These are phyloP conservation scores for Tetramorium alpestre DNA, from an alignment of 1,140 invertebrate species.

Conservation along the genomic window DNA sequence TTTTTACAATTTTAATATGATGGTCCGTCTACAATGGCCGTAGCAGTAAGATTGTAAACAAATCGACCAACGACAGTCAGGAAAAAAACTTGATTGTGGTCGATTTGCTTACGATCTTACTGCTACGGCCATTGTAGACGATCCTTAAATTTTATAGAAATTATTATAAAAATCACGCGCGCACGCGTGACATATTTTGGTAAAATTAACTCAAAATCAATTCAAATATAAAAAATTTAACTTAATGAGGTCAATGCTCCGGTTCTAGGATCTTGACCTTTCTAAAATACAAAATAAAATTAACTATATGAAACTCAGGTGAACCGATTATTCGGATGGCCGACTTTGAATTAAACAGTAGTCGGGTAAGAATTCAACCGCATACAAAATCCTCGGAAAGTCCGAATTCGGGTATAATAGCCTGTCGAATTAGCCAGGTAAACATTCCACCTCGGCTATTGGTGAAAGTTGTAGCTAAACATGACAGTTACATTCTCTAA, in stretches of 20 bases:
- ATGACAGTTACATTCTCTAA: not conserved
- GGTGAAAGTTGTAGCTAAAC: not conserved
- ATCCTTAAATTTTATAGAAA: not conserved
- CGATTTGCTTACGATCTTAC: too few relatives aligned
- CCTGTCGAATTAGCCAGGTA: conserved; percentile 82
- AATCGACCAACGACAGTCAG: too few relatives aligned
- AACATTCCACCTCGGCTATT: conserved; percentile 78
- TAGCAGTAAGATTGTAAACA: too few relatives aligned
- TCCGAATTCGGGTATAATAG: conserved; percentile 54
- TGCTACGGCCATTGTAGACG: too few relatives aligned
- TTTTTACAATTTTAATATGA: not conserved
- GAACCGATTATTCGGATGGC: not conserved
- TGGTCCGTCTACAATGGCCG: too few relatives aligned
- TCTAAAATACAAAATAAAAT: not conserved
- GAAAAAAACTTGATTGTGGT: too few relatives aligned
- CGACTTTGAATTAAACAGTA: conserved; percentile 12
- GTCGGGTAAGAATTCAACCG: not conserved
- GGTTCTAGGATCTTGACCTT: not conserved
- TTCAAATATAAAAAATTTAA: not conserved
- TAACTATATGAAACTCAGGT: not conserved
- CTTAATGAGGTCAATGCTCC: not conserved
- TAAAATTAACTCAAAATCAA: not conserved
- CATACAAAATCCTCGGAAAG: not conserved
- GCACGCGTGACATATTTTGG: not conserved
- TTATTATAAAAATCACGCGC: not conserved